These are phyloP conservation scores for Amniataba percoides DNA, from an alignment of 2,797 vertebrate genomes.

Conservation along the genomic window DNA sequence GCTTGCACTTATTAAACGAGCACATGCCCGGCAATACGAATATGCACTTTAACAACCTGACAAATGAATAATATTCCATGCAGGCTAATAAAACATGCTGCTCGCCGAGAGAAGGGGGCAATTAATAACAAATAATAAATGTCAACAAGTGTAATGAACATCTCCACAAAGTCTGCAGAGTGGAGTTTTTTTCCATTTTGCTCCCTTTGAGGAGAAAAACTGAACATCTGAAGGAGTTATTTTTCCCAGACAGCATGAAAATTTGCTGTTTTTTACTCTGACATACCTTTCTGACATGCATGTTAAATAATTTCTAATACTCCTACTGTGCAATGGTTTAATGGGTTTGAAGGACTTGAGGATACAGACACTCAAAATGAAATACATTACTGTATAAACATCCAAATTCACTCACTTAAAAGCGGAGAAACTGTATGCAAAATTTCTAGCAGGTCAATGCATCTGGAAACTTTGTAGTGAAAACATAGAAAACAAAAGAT, in stretches of 20 bases:
- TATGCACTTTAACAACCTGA: slow-evolving; percentile 60
- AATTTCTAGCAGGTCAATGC: not conserved
- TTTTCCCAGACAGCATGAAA: slow-evolving; percentile 1
- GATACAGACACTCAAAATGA: not conserved
- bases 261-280: not conserved
- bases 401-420: not conserved
- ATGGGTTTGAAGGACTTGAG: not conserved
- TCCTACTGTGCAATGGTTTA: not conserved
- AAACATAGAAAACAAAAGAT: not conserved
- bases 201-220: slow-evolving; percentile 6
- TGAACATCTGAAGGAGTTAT: not conserved
- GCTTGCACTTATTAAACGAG: slow-evolving; percentile 60
- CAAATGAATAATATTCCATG: slow-evolving; percentile 61
- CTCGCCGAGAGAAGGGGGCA: slow-evolving; percentile 28
- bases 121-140: slow-evolving; percentile 62
- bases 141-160: slow-evolving; percentile 62
- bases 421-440: not conserved
- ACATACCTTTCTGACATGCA: not conserved
- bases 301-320: no score
- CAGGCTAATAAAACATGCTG: slow-evolving; percentile 53
- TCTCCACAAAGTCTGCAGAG: slow-evolving; percentile 38
- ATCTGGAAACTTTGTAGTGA: not conserved
- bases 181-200: slow-evolving; percentile 33
- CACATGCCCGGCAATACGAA: slow-evolving; percentile 33
- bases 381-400: not conserved